Evolutionary conservation across 2,888 invertebrate genomes (phyloP).

Genomic region (Glomeris marginata): DNA sequence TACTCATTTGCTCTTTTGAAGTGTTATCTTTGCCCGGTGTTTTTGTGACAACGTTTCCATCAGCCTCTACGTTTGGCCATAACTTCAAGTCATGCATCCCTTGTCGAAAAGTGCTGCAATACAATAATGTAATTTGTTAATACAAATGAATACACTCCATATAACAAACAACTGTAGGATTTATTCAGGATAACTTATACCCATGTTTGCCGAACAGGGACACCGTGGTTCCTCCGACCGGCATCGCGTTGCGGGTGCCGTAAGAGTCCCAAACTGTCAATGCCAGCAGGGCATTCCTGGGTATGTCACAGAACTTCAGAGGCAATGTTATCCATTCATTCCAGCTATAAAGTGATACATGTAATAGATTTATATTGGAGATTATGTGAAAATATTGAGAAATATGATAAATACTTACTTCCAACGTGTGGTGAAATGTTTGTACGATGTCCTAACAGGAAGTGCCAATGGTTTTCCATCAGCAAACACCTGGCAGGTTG

Average conservation of each 20-base stretch:
- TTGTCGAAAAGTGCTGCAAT: conserved; percentile 29
- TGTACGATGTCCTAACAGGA: conserved; percentile 79
- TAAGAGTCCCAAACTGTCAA: conserved; percentile 85
- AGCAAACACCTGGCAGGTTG: conserved; percentile 52
- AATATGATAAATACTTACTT: conserved; percentile 44
- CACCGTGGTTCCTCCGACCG: conserved; percentile 86
- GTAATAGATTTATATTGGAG: too few relatives aligned
- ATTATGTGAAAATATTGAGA: too few relatives aligned
- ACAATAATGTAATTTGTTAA: conserved; percentile 4
- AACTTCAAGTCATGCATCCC: conserved; percentile 79
- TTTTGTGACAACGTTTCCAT: conserved; percentile 51
- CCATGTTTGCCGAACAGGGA: conserved; percentile 90
- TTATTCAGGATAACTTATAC: conserved; percentile 17
- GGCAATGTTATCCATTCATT: conserved; percentile 93
- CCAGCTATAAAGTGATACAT: too few relatives aligned
- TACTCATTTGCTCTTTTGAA: conserved; percentile 71
- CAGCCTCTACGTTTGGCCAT: conserved; percentile 69
- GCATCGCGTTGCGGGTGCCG: conserved; percentile 63
- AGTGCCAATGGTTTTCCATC: conserved; percentile 66
- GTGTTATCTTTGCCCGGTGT: conserved; percentile 69
- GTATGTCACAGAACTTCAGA: conserved; percentile 76
- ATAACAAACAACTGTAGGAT: conserved; percentile 1
- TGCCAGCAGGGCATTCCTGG: conserved; percentile 67
- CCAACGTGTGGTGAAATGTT: conserved; percentile 82
- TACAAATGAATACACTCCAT: background rate